phyloP scores from a whole-genome alignment of 2,113 vertebrate species.

The Colius striatus region DNA sequence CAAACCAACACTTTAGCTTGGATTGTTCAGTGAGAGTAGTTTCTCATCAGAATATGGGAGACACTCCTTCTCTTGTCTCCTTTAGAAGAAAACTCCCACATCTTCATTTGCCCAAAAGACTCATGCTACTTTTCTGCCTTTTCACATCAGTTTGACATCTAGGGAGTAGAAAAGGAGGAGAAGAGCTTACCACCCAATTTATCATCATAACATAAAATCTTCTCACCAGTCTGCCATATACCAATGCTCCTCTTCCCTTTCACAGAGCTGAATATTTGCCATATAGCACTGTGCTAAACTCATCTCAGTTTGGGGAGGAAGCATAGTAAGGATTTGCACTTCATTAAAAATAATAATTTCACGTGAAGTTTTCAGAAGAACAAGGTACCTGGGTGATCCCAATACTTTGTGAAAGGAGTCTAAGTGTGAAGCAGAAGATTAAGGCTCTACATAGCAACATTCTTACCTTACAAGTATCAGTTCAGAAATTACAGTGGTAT shows the following conservation, averaged over 20 bases:
- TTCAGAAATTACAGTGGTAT: background rate
- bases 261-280: background rate
- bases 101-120: background rate
- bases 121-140: background rate
- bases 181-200: background rate
- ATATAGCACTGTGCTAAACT: background rate
- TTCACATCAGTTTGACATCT: background rate
- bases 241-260: background rate
- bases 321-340: background rate
- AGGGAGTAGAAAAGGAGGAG: background rate
- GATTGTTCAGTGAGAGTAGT: background rate
- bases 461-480: background rate
- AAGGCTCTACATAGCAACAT: background rate
- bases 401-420: background rate
- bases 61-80: background rate
- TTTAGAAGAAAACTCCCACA: background rate
- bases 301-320: background rate
- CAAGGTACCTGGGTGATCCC: background rate
- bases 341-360: background rate
- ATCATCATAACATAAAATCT: background rate
- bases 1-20: background rate
- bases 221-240: background rate
- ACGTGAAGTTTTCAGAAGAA: background rate
- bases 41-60: background rate
- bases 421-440: background rate